Evolutionary conservation across 2,113 vertebrate genomes (phyloP).

Genomic region (Lepus americanus): DNA sequence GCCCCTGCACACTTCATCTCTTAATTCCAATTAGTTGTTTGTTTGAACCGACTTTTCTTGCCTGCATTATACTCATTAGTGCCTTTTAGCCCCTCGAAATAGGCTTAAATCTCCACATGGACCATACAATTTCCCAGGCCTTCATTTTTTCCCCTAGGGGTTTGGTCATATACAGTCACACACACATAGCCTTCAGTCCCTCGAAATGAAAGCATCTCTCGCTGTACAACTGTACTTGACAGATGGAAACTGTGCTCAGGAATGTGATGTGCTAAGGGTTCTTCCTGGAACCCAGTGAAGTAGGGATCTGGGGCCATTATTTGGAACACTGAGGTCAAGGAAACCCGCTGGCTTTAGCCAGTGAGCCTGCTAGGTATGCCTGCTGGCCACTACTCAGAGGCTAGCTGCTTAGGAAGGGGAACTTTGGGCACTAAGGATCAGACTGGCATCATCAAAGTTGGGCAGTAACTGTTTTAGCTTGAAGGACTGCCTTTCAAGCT

Average conservation of each 20-base stretch:
- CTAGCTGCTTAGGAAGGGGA: constrained; percentile 48
- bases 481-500: constrained; percentile 68
- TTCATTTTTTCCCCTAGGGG: constrained; percentile 26
- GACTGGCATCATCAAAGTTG: constrained; percentile 55
- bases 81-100: constrained; percentile 76
- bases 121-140: constrained; percentile 73
- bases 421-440: constrained; percentile 39
- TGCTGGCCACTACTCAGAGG: constrained; percentile 67
- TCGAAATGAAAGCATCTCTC: constrained; percentile 72
- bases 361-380: constrained; percentile 54
- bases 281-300: constrained; percentile 72
- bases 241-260: constrained; percentile 71
- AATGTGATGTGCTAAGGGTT: constrained; percentile 78
- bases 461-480: constrained; percentile 50
- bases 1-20: constrained; percentile 78
- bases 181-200: constrained; percentile 44
- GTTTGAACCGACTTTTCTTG: constrained; percentile 74
- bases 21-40: constrained; percentile 84
- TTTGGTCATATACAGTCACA: constrained; percentile 59
- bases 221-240: constrained; percentile 68
- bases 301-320: constrained; percentile 70
- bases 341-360: constrained; percentile 73
- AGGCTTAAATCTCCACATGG: constrained; percentile 68
- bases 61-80: constrained; percentile 75
- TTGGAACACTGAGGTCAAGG: constrained; percentile 73